Base-by-base conservation (phyloP, 2,797 vertebrate species). In the Alauda arvensis region DNA sequence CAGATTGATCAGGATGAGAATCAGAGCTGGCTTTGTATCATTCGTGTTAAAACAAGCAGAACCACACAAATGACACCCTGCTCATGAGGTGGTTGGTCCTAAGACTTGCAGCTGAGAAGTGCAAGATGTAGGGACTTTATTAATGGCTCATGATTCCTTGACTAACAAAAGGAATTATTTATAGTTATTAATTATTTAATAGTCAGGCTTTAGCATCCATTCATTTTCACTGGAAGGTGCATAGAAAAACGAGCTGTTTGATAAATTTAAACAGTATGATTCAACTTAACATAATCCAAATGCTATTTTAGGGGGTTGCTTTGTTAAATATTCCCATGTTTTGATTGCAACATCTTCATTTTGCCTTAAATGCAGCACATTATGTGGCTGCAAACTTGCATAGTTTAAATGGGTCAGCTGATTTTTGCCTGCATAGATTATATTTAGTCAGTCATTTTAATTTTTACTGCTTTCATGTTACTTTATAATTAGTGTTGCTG, bases 31-130 rank as follows among this genome's bases (percentile, higher is more conserved):
- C 18, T 88, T 80, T 62, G 2, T 4, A 1, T 34, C 24, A 1
- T 21, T 80, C 26, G 83, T 53, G 12, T 66, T 70, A 12, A 56
- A 91, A n/a, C 14, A 55, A 74, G 24, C 34, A 56, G 28, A 39
- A 31, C 1, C 2, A 1, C 33, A 23, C 14, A 14, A 18, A 6
- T 14, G 4, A 0, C 3, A 1, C 23, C 26, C 29, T 83, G 60
- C 7, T 77, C 8, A 14, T 70, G 11, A 40, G 15, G 66, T 68
- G 31, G 18, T 45, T 83, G 77, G 37, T 62, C 31, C 6, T 34
- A 26, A 80, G 53, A 26, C 39, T 90, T 93, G 20, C 15, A 52
- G 48, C 16, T 43, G 69, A 67, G 34, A 80, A 34, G 19, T 61
- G 39, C 31, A 60, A 33, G 28, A 34, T 56, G 17, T 6, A 53